A percentile compares a stretch with the other conserved stretches of the same genome.
Conservation (phyloP, 2,113 vertebrate genomes). For the Pedionomus torquatus region DNA sequence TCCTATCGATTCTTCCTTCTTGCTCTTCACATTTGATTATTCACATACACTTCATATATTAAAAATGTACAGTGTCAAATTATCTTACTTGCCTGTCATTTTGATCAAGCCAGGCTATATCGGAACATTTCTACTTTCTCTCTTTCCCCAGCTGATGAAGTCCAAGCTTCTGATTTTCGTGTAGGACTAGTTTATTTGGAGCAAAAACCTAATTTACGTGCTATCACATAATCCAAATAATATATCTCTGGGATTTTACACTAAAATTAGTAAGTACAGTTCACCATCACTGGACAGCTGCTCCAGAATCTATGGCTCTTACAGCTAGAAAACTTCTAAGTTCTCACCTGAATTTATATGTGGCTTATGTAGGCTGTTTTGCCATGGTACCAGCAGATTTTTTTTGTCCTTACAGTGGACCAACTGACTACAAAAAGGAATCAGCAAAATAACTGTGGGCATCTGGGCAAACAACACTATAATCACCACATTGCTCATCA, state of each 20-base stretch:
- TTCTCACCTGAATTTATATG: background rate
- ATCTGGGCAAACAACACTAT: background rate
- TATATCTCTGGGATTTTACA: background rate
- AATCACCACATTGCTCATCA: background rate
- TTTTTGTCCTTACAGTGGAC: background rate
- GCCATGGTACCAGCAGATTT: background rate
- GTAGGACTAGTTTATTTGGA: background rate
- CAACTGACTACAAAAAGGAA: background rate
- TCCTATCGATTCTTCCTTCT: background rate
- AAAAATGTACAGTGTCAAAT: background rate
- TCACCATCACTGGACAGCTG: background rate
- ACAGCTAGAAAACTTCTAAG: background rate
- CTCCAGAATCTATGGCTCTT: background rate
- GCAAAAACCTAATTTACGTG: background rate
- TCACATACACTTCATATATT: background rate
- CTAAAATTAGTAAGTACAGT: background rate
- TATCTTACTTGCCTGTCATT: background rate
- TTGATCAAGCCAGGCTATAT: background rate
- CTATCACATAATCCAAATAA: background rate
- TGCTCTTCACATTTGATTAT: background rate
- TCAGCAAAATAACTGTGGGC: background rate
- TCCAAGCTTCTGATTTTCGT: background rate
- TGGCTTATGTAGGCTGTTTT: background rate
- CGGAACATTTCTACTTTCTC: background rate
- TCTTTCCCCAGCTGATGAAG: background rate